A percentile compares a stretch with the other conserved stretches of the same genome.
Conservation (phyloP, 35 echinoderm and acorn worm species). For the Ptychodera flava region DNA sequence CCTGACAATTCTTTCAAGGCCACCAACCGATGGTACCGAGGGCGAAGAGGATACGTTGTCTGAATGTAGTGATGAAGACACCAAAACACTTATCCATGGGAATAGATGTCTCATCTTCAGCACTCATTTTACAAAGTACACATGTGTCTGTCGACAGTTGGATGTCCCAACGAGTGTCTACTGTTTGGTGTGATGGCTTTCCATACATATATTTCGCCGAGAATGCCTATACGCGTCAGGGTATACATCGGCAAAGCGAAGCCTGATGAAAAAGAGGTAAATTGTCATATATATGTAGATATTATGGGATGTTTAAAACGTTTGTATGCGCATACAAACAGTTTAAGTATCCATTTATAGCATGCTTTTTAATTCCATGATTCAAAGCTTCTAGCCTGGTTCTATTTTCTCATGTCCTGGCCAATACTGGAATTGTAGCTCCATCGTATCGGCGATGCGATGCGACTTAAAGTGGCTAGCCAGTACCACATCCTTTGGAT, state of each 20-base stretch:
- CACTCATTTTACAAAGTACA: neutral
- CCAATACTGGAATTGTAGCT: no score
- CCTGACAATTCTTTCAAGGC: neutral
- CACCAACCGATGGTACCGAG: neutral
- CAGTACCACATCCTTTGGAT: no score
- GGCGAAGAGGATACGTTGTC: neutral
- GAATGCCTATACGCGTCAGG: neutral
- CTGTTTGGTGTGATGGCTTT: neutral
- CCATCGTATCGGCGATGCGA: no score
- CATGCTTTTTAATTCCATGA: no score
- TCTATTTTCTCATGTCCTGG: no score
- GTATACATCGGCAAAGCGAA: neutral
- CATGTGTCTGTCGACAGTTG: neutral
- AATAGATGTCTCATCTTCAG: neutral
- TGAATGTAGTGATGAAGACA: neutral
- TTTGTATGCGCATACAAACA: no score
- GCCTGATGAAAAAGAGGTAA: neutral
- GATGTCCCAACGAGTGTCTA: neutral
- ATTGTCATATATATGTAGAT: no score
- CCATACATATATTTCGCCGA: neutral
- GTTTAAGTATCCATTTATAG: no score
- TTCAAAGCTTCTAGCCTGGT: no score
- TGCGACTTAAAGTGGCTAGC: no score
- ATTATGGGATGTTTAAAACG: no score
- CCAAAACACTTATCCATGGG: neutral